Conservation (phyloP, 2,797 vertebrate genomes). For the Paratrypauchen microcephalus region DNA sequence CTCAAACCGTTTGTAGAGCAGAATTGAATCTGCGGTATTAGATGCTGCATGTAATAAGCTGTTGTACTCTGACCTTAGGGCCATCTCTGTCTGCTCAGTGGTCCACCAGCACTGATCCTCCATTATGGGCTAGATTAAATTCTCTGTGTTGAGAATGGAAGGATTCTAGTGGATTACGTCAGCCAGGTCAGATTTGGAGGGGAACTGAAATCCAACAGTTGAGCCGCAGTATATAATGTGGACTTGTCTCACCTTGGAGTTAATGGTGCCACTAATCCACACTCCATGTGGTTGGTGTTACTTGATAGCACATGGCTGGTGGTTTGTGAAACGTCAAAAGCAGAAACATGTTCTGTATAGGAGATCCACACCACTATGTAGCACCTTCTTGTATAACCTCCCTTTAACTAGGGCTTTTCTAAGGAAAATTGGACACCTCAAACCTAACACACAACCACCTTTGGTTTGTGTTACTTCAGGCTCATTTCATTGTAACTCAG, state of each 20-base stretch:
- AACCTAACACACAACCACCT: too few relatives aligned
- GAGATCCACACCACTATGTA: neutral
- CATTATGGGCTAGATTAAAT: constrained; percentile 1
- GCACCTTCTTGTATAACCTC: neutral
- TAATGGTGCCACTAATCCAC: constrained; percentile 24
- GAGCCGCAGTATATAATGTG: constrained; percentile 12
- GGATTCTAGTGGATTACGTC: constrained; percentile 27
- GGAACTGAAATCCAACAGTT: constrained; percentile 15
- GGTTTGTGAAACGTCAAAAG: neutral
- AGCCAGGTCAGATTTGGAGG: constrained; percentile 19
- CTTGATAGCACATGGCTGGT: neutral
- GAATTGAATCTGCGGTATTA: neutral
- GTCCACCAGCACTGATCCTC: constrained; percentile 18
- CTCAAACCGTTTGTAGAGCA: neutral
- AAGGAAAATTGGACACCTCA: neutral
- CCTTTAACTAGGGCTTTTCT: constrained; percentile 3
- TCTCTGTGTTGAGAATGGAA: neutral
- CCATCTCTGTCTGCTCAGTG: neutral
- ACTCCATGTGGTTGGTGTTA: constrained; percentile 4
- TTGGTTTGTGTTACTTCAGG: neutral
- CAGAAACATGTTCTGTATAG: neutral
- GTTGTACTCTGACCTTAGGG: neutral
- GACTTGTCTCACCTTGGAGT: neutral
- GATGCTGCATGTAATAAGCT: neutral
- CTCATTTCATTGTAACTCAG: too few relatives aligned